Evolutionary conservation across 2,888 invertebrate species (phyloP), one percentile per base, ranked within the genome.

Genomic region (Brachyptera putata): DNA sequence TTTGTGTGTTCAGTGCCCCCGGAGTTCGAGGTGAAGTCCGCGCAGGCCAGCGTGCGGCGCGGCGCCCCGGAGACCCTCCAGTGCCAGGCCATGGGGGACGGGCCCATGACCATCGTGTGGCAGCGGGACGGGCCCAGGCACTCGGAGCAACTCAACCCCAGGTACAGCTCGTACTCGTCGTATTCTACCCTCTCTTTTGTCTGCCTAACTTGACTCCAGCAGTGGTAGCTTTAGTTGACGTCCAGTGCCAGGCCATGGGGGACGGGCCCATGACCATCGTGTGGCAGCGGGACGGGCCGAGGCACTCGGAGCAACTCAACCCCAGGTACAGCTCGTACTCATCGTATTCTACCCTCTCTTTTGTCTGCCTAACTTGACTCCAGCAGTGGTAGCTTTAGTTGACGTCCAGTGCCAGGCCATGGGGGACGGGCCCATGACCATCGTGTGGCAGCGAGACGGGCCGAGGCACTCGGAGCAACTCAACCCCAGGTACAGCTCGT

Each of bases 81-180:
- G 39, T 72, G 71, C 57, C 67, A 69, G 59, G 68, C 67, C 4
- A 65, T 67, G 37, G 71, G 71, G 16, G 71, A 71, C 63, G 64
- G 66, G 11, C 71, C 71, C 9, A 67, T 70, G 61, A 66, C 57
- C 41, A 67, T 70, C n/a, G 64, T 63, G 11, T 71, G 71, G 71
- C 67, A 69, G 34, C 61, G 66, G 13, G 68, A 69, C 37, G 69
- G 68, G 4, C 61, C 64, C 22, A 46, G 66, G n/a, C 56, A 66
- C 24, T 64, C 68, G 1, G 36, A 60, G 24, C 60, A 61, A 9
- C 62, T 62, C 18, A 58, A 63, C 13, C 57, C 63, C 18, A 60
- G 64, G 62, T 64, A 59, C 25, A 5, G 30, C n/a, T n/a, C n/a
- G n/a, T n/a, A n/a, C n/a, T n/a, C n/a, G n/a, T n/a, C n/a, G n/a